Conservation (phyloP, 2,113 vertebrate species). For the Scomber scombrus region DNA sequence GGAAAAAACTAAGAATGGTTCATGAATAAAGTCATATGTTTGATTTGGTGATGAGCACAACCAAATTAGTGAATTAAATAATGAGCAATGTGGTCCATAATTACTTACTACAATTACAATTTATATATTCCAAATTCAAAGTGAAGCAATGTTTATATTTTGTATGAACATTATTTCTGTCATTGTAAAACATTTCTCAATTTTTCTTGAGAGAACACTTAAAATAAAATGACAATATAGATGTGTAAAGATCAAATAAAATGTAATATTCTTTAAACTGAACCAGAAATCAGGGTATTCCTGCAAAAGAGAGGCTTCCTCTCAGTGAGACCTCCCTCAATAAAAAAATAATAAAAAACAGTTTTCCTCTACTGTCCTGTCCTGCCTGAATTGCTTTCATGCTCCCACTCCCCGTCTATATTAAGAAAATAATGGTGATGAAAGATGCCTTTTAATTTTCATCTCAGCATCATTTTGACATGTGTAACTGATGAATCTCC, state of each 20-base stretch:
- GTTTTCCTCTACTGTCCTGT: conserved; percentile 30
- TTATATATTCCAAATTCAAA: not conserved
- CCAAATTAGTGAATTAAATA: not conserved
- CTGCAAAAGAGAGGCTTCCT: too few relatives aligned
- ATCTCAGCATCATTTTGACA: conserved; percentile 79
- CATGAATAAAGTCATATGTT: not conserved
- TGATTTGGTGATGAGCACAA: not conserved
- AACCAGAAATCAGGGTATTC: not conserved
- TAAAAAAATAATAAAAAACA: not conserved
- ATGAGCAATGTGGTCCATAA: not conserved
- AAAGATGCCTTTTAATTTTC: conserved; percentile 80
- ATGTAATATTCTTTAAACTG: conserved; percentile 2
- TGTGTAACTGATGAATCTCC: conserved; percentile 79
- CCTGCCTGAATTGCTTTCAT: conserved; percentile 34
- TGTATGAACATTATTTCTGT: not conserved
- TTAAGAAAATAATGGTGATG: conserved; percentile 67
- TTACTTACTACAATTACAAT: too few relatives aligned
- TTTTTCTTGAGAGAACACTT: not conserved
- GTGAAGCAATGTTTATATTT: conserved; percentile 5
- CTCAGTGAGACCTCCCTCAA: too few relatives aligned
- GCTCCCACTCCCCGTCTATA: conserved; percentile 50
- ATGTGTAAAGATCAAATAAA: conserved; percentile 36
- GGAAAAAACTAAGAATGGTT: not conserved
- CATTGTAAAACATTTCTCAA: not conserved
- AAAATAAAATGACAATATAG: conserved; percentile 4